Base-by-base conservation (phyloP, 2,797 vertebrate species). In the Pelochelys cantorii region DNA sequence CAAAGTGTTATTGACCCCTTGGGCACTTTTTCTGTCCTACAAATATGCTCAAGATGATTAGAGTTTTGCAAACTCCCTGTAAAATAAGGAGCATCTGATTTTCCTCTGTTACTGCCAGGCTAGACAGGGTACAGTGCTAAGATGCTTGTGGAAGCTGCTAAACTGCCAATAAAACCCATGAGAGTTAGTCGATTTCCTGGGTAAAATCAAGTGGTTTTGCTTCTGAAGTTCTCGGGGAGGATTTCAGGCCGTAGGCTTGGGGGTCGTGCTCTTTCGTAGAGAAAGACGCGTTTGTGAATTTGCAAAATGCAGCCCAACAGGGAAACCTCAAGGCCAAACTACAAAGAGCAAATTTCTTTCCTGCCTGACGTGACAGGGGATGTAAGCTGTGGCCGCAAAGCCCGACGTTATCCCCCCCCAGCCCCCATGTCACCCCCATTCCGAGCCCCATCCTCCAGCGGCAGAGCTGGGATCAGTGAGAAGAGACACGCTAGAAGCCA, bases 211-310 rank as follows among this genome's bases (percentile, higher is more conserved):
- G 42, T 48, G 42, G 1, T 62, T 55, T n/a, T 27, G 37, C 48
- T 60, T 11, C 34, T 22, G 4, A 9, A 7, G 59, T 27, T 17
- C 3, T 57, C 17, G 31, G 34, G 2, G 31, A 29, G 53, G 11
- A 17, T 20, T 42, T 42, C 23, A 27, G 23, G 34, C 34, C 7
- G 34, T 2, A 23, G n/a, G 20, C 23, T 22, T 25, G 22, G 68
- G 34, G 17, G 34, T 20, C 34, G 3, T 37, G 34, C 37, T 37
- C 23, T 11, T 71, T 23, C 37, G 34, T 6, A 14, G 68, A 31
- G 15, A 4, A 10, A 71, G 48, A 7, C 65, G 29, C 77, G 37
- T 0, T 0, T 0, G 2, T 14, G 52, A 42, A 68, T 17, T 27
- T 91, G 65, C 53, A 79, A 79, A 88, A 74, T 22, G 7, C 60